These are phyloP conservation scores for Phorcus lineatus DNA, from an alignment of 2,888 invertebrate species.

Conservation along the genomic window DNA sequence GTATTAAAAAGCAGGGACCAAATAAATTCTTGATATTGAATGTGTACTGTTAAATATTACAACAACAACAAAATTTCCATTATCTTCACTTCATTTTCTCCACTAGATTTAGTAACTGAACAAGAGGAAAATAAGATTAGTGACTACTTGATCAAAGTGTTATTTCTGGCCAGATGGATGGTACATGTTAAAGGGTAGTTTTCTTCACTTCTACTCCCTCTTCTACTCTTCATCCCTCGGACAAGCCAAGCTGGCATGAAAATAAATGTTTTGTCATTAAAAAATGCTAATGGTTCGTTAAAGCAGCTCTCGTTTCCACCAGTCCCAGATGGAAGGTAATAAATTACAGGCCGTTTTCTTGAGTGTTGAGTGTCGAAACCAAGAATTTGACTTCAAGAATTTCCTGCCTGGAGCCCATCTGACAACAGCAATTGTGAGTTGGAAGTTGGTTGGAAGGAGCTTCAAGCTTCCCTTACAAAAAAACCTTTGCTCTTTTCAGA, in stretches of 20 bases:
- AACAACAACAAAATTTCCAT: too few species aligned
- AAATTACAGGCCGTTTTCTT: background rate
- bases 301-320: background rate
- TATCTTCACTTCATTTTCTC: too few species aligned
- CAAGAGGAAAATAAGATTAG: too few species aligned
- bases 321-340: background rate
- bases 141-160: too few species aligned
- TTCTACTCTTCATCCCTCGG: background rate
- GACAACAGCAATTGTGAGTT: conserved; percentile 10
- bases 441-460: background rate
- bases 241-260: background rate
- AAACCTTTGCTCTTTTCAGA: background rate
- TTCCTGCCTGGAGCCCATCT: background rate
- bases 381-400: background rate
- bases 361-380: background rate
- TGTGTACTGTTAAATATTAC: too few species aligned
- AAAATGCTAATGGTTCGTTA: conserved; percentile 15
- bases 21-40: too few species aligned
- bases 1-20: too few species aligned
- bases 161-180: background rate
- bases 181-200: background rate
- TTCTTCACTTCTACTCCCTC: too few species aligned
- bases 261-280: conserved; percentile 18
- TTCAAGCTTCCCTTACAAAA: background rate
- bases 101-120: too few species aligned